phyloP scores from a whole-genome alignment of 2,113 vertebrate genomes.

The Plectropomus leopardus region DNA sequence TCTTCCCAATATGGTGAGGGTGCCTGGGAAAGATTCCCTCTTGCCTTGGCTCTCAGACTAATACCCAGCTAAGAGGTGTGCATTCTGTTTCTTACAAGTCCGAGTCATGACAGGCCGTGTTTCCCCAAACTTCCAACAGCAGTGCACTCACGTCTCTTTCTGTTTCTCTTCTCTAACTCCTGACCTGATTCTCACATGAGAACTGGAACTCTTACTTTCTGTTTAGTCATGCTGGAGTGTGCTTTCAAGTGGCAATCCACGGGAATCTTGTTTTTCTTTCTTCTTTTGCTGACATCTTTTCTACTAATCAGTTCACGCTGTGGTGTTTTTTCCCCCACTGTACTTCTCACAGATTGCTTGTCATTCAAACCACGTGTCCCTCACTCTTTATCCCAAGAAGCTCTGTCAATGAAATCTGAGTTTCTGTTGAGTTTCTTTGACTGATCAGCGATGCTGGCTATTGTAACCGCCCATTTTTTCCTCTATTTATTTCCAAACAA shows the following conservation, averaged over 20 bases:
- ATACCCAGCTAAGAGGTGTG: conserved; percentile 36
- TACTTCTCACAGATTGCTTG: conserved; percentile 21
- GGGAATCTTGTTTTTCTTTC: conserved; percentile 56
- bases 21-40: conserved; percentile 62
- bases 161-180: conserved; percentile 25
- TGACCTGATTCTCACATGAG: conserved; percentile 39
- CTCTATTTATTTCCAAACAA: conserved; percentile 46
- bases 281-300: conserved; percentile 38
- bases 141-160: conserved; percentile 11
- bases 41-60: conserved; percentile 27
- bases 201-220: conserved; percentile 33
- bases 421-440: conserved; percentile 9
- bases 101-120: conserved; percentile 28
- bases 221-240: conserved; percentile 26
- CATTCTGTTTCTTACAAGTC: conserved; percentile 27
- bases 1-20: conserved; percentile 59
- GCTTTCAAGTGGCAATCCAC: conserved; percentile 46
- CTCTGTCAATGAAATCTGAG: conserved; percentile 3
- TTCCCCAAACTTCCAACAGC: conserved; percentile 47
- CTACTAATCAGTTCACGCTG: conserved; percentile 17
- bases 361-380: conserved; percentile 21
- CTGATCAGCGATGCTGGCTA: background rate
- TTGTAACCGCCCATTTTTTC: background rate
- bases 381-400: background rate
- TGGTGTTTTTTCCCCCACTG: background rate